Evolutionary conservation across 2,888 invertebrate species (phyloP).

Genomic region (Agrotis clavis): DNA sequence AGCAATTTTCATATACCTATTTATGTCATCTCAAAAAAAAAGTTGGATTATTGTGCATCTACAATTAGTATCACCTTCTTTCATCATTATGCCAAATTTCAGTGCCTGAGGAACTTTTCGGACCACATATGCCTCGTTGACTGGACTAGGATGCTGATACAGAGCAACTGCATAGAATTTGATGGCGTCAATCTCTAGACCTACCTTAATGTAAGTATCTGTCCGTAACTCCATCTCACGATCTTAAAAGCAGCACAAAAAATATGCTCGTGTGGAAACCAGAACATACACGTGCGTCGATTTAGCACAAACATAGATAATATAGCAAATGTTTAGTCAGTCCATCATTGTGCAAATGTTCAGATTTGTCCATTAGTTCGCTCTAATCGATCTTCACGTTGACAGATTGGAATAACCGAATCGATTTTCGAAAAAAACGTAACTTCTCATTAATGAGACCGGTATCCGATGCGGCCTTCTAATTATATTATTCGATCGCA

Average conservation of each 20-base stretch:
- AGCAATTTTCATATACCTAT: too few relatives aligned
- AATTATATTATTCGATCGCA: slow-evolving; percentile 42
- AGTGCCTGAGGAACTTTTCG: too few relatives aligned
- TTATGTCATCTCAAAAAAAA: too few relatives aligned
- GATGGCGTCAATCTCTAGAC: not conserved
- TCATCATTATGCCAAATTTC: too few relatives aligned
- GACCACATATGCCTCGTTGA: too few relatives aligned
- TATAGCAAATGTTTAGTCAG: slow-evolving; percentile 20
- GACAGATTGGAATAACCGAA: slow-evolving; percentile 38
- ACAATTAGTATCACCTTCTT: too few relatives aligned
- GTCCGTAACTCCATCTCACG: not conserved
- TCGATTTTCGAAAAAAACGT: slow-evolving; percentile 37
- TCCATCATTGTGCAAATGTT: not conserved
- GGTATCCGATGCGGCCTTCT: slow-evolving; percentile 57
- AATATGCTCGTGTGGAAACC: slow-evolving; percentile 5
- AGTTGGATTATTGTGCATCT: too few relatives aligned
- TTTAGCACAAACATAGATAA: slow-evolving; percentile 3
- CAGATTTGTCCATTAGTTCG: slow-evolving; percentile 10
- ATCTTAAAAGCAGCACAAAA: not conserved
- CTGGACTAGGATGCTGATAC: too few relatives aligned
- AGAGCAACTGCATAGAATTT: not conserved
- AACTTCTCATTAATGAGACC: slow-evolving; percentile 42
- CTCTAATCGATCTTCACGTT: slow-evolving; percentile 21
- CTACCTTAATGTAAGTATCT: slow-evolving; percentile 6
- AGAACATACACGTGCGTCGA: slow-evolving; percentile 16